A percentile compares a stretch with the other conserved stretches of the same genome.
Conservation (phyloP, 2,888 invertebrate species). For the Cosmopolites sordidus region DNA sequence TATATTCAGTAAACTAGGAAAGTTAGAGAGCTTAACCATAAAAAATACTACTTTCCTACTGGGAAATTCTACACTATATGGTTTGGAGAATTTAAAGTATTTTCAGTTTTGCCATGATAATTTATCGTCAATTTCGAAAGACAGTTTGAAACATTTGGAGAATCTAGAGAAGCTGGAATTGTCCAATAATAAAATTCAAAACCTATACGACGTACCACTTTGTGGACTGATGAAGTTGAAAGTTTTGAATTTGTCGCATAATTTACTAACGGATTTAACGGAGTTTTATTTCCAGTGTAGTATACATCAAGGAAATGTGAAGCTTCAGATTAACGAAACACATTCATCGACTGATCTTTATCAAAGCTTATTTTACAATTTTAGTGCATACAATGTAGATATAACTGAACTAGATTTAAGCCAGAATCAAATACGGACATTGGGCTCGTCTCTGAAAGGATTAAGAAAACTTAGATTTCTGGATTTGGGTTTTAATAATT, state of each 20-base stretch:
- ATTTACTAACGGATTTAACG: constrained; percentile 24
- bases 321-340: constrained; percentile 22
- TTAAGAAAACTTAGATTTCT: constrained; percentile 28
- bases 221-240: constrained; percentile 34
- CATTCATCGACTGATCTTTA: constrained; percentile 8
- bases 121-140: constrained; percentile 29
- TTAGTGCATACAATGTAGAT: constrained; percentile 10
- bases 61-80: constrained; percentile 26
- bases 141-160: constrained; percentile 25
- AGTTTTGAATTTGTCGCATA: constrained; percentile 29
- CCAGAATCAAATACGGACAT: constrained; percentile 32
- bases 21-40: constrained; percentile 32
- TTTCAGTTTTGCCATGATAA: constrained; percentile 35
- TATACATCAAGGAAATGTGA: constrained; percentile 12
- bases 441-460: constrained; percentile 27
- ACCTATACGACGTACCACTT: constrained; percentile 31
- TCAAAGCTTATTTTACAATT: constrained; percentile 16
- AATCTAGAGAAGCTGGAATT: constrained; percentile 31
- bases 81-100: constrained; percentile 30
- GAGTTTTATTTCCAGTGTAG: constrained; percentile 27
- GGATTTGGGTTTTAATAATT: constrained; percentile 31
- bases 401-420: constrained; percentile 35
- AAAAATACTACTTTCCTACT: constrained; percentile 31
- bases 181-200: constrained; percentile 31
- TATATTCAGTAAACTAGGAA: constrained; percentile 29